Evolutionary conservation across 2,888 invertebrate genomes (phyloP), one percentile per base, ranked within the genome.

Genomic region (Galerucella nymphaeae): DNA sequence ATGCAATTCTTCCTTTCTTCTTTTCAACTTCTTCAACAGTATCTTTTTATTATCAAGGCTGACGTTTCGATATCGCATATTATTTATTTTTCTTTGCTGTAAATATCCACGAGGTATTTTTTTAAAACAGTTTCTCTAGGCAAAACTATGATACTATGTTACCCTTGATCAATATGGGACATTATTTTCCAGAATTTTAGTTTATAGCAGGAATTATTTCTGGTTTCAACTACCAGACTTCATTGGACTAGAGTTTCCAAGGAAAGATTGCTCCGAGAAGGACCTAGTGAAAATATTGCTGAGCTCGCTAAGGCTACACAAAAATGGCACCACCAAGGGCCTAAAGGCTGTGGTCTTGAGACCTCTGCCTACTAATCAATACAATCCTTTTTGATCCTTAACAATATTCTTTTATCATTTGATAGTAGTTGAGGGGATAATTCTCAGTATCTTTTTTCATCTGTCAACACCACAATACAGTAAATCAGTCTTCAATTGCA

Each of bases 1-100:
- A 83, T 82, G 81, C 82, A 83, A 82, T 82, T 83, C 82, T 81
- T 62, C 42, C 13, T 62, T 58, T 3, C 13, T 58, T 18, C 42
- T 10, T 82, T 79, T 50, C 10, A n/a, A 80, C 80, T 80, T 82
- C 82, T 80, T 82, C 81, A 80, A 77, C 77, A 77, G 77, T 75
- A 75, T 74, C 75, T 75, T 77, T 80, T 78, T 42, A 80, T 78
- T 79, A 75, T 78, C 76, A 75, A 76, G 74, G 72, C 76, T 79
- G 80, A 80, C 79, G 77, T 80, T 80, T 79, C 79, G 77, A 79
- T 81, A 80, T 79, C 66, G 68, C 59, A 68, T 58, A 55, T 62
- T 18, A 41, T 66, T 57, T 45, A 45, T 14, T 14, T 45, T 14
- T 45, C 45, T 53, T 53, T 53, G 10, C 16, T 18, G 53, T 16